Percentiles rank a stretch among this genome's conserved stretches.
Conservation (phyloP, 53 echinoderm and acorn worm genomes). For the Stichopus horrens region DNA sequence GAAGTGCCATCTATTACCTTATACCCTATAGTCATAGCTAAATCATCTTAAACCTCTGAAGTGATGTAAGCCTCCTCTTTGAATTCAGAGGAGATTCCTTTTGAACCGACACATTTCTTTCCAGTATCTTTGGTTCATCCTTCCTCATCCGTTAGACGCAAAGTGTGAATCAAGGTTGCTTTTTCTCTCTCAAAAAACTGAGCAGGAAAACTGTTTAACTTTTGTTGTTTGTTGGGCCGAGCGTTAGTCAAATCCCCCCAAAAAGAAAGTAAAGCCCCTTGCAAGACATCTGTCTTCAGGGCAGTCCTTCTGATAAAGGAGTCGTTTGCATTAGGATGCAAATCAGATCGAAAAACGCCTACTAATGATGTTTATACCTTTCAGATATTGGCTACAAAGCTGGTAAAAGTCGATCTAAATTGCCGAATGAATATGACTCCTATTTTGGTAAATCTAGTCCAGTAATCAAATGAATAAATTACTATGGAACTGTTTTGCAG, state of each 20-base stretch:
- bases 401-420: conserved; percentile 36
- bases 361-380: conserved; percentile 31
- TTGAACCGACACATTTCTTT: conserved; percentile 35
- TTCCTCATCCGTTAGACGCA: background rate
- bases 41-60: background rate
- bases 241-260: conserved; percentile 9
- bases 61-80: background rate
- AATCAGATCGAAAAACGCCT: conserved; percentile 36
- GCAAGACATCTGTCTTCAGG: conserved; percentile 33
- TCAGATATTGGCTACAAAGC: conserved; percentile 32
- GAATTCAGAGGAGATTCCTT: background rate
- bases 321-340: conserved; percentile 39
- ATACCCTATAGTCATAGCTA: too few species aligned
- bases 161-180: conserved; percentile 18
- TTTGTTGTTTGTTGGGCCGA: background rate
- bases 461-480: conserved; percentile 50
- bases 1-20: too few species aligned
- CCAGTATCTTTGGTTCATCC: conserved; percentile 10
- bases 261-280: conserved; percentile 21
- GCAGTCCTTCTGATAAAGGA: conserved; percentile 21
- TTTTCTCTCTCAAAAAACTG: too few species aligned
- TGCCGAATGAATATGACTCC: conserved; percentile 33
- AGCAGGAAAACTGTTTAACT: background rate
- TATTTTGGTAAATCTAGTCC: conserved; percentile 27
- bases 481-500: conserved; percentile 20